Evolutionary conservation across 2,888 invertebrate genomes (phyloP), one percentile per base, ranked within the genome.

Genomic region (Lasioglossum lativentre): DNA sequence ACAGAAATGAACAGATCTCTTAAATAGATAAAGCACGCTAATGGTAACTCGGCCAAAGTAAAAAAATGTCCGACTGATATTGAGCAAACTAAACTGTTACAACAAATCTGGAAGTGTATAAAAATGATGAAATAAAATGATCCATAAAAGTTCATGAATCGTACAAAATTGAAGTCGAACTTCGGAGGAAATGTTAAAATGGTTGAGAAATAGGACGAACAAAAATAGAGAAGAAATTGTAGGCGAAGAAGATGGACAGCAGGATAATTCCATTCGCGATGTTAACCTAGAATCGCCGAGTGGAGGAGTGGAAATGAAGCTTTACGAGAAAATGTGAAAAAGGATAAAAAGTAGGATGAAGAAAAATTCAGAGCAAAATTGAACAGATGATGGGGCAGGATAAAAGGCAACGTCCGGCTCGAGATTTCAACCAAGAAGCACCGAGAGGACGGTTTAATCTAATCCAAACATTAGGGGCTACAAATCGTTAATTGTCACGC

Each of bases 401-500:
- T 70, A 38, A 30, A n/a, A 30, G n/a, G 73, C 34, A 34, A 34
- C 34, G 34, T 34, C 34, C 34, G 34, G 34, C 34, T 34, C 34
- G 34, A 1, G 34, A 34, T 34, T 83, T 78, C 82, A 71, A 85
- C 80, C 71, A 59, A 34, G 70, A 82, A 80, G 82, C 85, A 76
- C 56, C 52, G 42, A 19, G 72, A 52, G 75, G 63, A 75, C 75
- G 85, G 77, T 82, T 83, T 84, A 83, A 92, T 92, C 92, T 92
- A 92, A 93, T 92, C 90, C 91, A 91, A 93, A 93, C 92, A 92
- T 93, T 91, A 91, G 92, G 88, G 86, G 89, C 89, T 91, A 93
- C 93, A 93, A 93, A 94, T 94, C 92, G 93, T 93, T 93, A 93
- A 94, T 94, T 93, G 93, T 93, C 94, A 93, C 94, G 93, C 92